Evolutionary conservation across 2,797 vertebrate genomes (phyloP).

Genomic region (Eremophila alpestris): DNA sequence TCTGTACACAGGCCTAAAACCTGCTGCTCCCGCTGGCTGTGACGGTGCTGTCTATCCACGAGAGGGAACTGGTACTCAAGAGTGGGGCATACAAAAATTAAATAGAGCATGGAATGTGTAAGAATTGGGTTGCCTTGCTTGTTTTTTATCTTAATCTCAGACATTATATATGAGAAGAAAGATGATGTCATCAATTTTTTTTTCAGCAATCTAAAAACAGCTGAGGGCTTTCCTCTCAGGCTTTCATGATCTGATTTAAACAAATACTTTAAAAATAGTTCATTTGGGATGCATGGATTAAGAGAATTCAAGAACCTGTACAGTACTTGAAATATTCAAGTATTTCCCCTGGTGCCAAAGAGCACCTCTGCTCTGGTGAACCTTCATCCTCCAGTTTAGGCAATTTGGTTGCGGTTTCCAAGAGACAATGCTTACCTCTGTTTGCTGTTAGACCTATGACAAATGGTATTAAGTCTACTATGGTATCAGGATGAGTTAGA

Average conservation of each 20-base stretch:
- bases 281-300: neutral
- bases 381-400: neutral
- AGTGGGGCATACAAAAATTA: neutral
- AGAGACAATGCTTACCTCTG: neutral
- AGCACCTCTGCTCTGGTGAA: neutral
- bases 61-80: neutral
- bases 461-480: neutral
- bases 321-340: neutral
- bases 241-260: neutral
- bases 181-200: neutral
- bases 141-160: neutral
- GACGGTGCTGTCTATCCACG: neutral
- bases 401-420: neutral
- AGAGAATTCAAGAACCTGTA: neutral
- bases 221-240: neutral
- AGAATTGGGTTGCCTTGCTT: neutral
- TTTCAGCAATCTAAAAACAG: neutral
- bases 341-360: neutral
- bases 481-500: neutral
- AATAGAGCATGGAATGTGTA: neutral
- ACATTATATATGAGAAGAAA: neutral
- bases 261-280: neutral
- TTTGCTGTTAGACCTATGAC: neutral
- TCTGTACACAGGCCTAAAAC: neutral
- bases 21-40: neutral